Percentiles rank a stretch among this genome's conserved stretches.
phyloP scores from a whole-genome alignment of 1,140 invertebrate species.

The Cydia splendana region DNA sequence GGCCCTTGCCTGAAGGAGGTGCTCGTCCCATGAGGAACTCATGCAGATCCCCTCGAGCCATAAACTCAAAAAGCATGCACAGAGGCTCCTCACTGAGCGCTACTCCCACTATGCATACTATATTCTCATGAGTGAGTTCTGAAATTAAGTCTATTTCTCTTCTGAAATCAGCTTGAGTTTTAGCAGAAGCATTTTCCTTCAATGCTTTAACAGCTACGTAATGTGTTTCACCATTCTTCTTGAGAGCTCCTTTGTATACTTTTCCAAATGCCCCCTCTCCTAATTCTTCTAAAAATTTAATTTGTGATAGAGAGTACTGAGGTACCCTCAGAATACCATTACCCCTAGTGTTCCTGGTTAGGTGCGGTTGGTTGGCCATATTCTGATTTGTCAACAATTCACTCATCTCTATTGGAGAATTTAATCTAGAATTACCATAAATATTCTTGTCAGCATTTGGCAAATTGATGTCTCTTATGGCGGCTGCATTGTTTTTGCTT shows the following conservation, averaged over 20 bases:
- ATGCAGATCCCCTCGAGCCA: constrained; percentile 96
- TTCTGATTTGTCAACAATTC: constrained; percentile 84
- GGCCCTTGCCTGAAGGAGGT: constrained; percentile 85
- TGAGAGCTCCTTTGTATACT: constrained; percentile 96
- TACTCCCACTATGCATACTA: constrained; percentile 96
- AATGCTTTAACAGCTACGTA: constrained; percentile 96
- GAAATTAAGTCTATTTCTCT: constrained; percentile 95
- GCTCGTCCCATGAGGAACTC: constrained; percentile 96
- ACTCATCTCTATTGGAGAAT: constrained; percentile 88
- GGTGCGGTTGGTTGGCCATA: constrained; percentile 74
- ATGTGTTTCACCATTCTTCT: constrained; percentile 83
- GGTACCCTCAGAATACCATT: constrained; percentile 82
- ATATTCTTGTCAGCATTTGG: constrained; percentile 89
- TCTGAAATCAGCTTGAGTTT: constrained; percentile 95
- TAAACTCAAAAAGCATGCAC: constrained; percentile 98
- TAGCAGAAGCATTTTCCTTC: constrained; percentile 94
- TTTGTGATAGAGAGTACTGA: constrained; percentile 87
- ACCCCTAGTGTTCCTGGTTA: constrained; percentile 79
- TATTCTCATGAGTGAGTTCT: constrained; percentile 96
- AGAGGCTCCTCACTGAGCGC: constrained; percentile 94
- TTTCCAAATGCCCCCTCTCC: constrained; percentile 98
- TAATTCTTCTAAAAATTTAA: constrained; percentile 95
- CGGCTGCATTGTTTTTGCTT: constrained; percentile 80
- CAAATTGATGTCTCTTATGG: constrained; percentile 84
- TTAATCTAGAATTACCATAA: constrained; percentile 85